Conservation (phyloP, 2,888 invertebrate species). For the Tupiocoris notatus region DNA sequence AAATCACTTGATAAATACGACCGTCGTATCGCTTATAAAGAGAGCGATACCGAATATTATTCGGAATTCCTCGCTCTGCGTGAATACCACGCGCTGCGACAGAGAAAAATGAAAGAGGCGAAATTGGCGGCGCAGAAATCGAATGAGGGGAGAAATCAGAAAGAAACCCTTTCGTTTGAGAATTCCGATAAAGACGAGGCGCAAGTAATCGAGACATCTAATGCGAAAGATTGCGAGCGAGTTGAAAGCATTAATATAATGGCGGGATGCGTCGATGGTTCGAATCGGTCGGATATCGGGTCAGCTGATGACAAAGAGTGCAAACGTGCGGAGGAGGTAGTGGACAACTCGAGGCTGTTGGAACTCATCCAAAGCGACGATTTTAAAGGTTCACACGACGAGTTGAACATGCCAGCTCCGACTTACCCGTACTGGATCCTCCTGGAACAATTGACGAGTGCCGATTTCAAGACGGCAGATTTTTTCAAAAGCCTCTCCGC, state of each 20-base stretch:
- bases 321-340: slow-evolving; percentile 41
- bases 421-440: slow-evolving; percentile 31
- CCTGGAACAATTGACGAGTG: slow-evolving; percentile 30
- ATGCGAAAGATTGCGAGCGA: not conserved
- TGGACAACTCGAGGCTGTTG: slow-evolving; percentile 57
- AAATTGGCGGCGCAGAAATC: not conserved
- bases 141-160: not conserved
- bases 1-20: slow-evolving; percentile 19
- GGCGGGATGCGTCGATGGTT: no score
- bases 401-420: slow-evolving; percentile 35
- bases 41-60: slow-evolving; percentile 19
- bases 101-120: slow-evolving; percentile 42
- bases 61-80: slow-evolving; percentile 49
- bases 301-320: slow-evolving; percentile 31
- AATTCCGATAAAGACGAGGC: not conserved
- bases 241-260: no score
- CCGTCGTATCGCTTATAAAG: slow-evolving; percentile 2
- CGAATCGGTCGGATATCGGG: not conserved
- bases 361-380: slow-evolving; percentile 59
- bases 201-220: not conserved
- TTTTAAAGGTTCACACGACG: slow-evolving; percentile 45
- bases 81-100: slow-evolving; percentile 47
- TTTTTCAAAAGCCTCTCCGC: not conserved
- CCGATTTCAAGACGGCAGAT: not conserved
- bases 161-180: no score